Evolutionary conservation across 2,888 invertebrate species (phyloP), one percentile per base, ranked within the genome.

Genomic region (Lomographa bimaculata): DNA sequence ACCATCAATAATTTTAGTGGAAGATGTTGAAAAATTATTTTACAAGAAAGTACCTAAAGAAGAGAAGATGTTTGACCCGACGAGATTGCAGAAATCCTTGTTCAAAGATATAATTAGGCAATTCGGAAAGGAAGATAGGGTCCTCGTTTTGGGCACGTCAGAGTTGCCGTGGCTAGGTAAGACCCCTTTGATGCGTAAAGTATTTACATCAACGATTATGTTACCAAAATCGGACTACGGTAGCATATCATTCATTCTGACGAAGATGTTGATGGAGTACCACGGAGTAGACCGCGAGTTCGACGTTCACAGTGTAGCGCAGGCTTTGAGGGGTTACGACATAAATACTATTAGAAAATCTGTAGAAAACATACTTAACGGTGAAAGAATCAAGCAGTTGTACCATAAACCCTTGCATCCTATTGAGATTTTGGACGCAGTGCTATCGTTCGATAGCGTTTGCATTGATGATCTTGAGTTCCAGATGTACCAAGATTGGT

Each of bases 1-100:
- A 57, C 96, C 96, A 0, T 91, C 94, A 0, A 83, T 96, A 0
- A 92, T 96, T 43, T 91, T 93, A 48, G 90, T 96, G 9, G 92
- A 93, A 2, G 84, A 90, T 25, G 93, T 90, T 0, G 94, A 94
- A 41, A 92, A 91, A 60, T 85, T 93, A 48, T 96, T 94, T 79
- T 92, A 91, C 47, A 93, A 92, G 55, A 92, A 91, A 67, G 90
- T 93, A 2, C 92, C 94, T 0, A 81, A 87, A 45, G 89, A 90
- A 24, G 93, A 94, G 50, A 91, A 91, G 71, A 73, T 87, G 8
- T 72, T 87, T 6, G 92, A 95, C 51, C 95, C 95, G 0, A 94
- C 93, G 54, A 84, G 94, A 30, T 75, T 96, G 16, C 92, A 92
- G 30, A 92, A 90, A 59, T 91, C 93, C 30, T 80, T 96, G 34